A percentile compares a stretch with the other conserved stretches of the same genome.
These are phyloP conservation scores for Cephus runcator DNA, from an alignment of 2,888 invertebrate genomes.

Conservation along the genomic window DNA sequence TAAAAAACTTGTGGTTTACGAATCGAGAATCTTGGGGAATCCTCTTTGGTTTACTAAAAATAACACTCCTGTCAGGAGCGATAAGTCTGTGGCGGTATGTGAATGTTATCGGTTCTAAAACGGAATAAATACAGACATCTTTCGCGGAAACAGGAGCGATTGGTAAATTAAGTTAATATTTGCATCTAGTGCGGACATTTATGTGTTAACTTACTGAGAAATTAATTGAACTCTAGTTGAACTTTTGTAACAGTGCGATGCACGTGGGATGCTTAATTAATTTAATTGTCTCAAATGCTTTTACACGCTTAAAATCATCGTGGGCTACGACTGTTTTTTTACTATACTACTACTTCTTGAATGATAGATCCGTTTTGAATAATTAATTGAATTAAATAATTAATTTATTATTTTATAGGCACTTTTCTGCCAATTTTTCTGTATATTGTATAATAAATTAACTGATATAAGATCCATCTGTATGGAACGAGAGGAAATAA, in stretches of 20 bases:
- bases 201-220: conserved; percentile 29
- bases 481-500: not conserved
- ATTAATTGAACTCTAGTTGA: conserved; percentile 37
- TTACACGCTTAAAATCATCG: not conserved
- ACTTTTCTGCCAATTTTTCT: too few species aligned
- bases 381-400: conserved; percentile 1
- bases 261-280: conserved; percentile 16
- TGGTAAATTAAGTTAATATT: not conserved
- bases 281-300: not conserved
- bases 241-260: conserved; percentile 22
- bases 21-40: not conserved
- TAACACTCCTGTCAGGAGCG: not conserved
- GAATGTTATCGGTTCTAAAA: not conserved
- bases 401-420: not conserved
- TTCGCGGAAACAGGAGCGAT: conserved; percentile 20
- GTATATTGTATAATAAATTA: not conserved
- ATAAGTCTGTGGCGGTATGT: not conserved
- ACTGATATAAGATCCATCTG: not conserved
- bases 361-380: conserved; percentile 2
- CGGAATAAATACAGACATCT: conserved; percentile 6
- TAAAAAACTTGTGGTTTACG: not conserved
- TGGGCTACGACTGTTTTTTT: not conserved
- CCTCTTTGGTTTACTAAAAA: not conserved
- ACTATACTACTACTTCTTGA: not conserved
- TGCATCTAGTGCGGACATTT: not conserved